Conservation (phyloP, 2,888 invertebrate species). For the Choristoneura rosaceana region DNA sequence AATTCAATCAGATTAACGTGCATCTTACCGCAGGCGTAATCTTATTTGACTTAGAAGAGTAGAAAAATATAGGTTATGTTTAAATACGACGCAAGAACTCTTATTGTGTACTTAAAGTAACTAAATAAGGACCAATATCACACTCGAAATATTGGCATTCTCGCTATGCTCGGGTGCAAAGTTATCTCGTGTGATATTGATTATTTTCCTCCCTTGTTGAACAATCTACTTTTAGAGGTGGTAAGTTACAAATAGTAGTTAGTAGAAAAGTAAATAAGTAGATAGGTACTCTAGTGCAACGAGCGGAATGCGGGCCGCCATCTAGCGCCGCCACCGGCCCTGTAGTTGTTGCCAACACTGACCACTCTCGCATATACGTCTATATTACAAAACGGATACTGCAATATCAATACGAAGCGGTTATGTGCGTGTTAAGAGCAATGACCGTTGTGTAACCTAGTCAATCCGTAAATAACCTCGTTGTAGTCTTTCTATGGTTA, state of each 20-base stretch:
- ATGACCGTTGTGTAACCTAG: conserved; percentile 56
- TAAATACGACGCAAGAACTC: background rate
- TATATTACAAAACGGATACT: conserved; percentile 65
- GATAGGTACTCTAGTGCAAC: conserved; percentile 55
- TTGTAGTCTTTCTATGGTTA: background rate
- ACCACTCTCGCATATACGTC: conserved; percentile 73
- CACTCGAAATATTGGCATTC: no score
- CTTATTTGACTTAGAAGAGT: no score
- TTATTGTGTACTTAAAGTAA: background rate
- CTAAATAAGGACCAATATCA: background rate
- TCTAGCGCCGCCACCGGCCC: conserved; percentile 67
- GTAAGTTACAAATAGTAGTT: conserved; percentile 70
- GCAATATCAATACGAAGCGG: conserved; percentile 57
- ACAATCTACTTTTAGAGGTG: conserved; percentile 43
- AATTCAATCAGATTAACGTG: conserved; percentile 44
- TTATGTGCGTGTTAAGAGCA: conserved; percentile 61
- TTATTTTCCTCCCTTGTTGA: no score
- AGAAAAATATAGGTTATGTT: no score
- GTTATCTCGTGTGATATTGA: no score
- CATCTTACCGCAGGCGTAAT: conserved; percentile 24
- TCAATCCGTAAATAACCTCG: conserved; percentile 23
- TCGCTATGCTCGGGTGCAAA: no score
- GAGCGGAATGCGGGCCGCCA: conserved; percentile 75
- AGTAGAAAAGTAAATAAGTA: conserved; percentile 54
- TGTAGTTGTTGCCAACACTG: conserved; percentile 76